Evolutionary conservation across 2,888 invertebrate genomes (phyloP).

Genomic region (Geotrupes spiniger): DNA sequence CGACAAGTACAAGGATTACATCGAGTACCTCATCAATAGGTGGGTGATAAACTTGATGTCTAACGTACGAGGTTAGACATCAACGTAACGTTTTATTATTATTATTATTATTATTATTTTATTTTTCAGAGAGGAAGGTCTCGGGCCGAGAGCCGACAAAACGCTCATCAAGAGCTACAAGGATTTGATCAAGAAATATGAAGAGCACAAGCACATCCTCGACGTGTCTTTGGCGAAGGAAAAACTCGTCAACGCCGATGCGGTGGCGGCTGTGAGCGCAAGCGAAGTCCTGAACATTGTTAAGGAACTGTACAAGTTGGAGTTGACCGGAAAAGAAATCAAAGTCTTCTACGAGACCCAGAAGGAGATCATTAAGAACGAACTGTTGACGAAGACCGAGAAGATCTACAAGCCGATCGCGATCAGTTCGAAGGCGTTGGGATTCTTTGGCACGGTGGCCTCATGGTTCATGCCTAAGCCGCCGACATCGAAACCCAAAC

Average conservation of each 20-base stretch:
- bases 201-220: slow-evolving; percentile 33
- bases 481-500: too few relatives aligned
- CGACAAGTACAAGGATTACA: slow-evolving; percentile 41
- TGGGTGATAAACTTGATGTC: slow-evolving; percentile 25
- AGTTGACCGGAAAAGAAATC: slow-evolving; percentile 37
- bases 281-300: slow-evolving; percentile 31
- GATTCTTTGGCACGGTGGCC: neutral
- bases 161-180: slow-evolving; percentile 30
- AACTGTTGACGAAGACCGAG: slow-evolving; percentile 1
- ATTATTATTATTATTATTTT: too few relatives aligned
- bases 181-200: slow-evolving; percentile 33
- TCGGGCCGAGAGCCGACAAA: slow-evolving; percentile 29
- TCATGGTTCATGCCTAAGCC: neutral
- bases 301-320: slow-evolving; percentile 33
- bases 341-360: slow-evolving; percentile 36
- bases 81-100: too few relatives aligned
- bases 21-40: slow-evolving; percentile 40
- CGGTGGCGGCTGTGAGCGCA: slow-evolving; percentile 23
- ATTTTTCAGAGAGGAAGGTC: slow-evolving; percentile 33
- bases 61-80: too few relatives aligned
- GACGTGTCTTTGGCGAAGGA: slow-evolving; percentile 25
- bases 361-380: neutral
- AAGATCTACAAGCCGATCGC: neutral
- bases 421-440: neutral
- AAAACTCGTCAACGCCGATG: neutral